These are phyloP conservation scores for Brachylomia viminalis DNA, from an alignment of 2,888 invertebrate species.

Conservation along the genomic window DNA sequence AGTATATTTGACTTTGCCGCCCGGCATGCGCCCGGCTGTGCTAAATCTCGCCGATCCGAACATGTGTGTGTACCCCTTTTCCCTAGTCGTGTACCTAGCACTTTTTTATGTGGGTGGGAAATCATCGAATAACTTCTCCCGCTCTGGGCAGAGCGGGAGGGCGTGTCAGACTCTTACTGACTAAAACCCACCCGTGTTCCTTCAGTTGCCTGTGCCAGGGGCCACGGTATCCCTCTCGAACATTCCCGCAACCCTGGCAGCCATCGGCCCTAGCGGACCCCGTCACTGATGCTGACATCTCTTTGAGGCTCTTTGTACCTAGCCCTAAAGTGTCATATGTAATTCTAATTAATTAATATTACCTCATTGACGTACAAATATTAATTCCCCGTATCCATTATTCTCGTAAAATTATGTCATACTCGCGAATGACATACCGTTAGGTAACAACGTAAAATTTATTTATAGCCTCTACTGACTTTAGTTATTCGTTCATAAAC, in stretches of 20 bases:
- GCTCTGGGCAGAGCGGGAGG: too few species aligned
- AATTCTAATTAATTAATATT: background rate
- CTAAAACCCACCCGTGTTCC: too few species aligned
- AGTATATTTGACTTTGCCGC: background rate
- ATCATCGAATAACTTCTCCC: too few species aligned
- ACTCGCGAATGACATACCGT: conserved; percentile 16
- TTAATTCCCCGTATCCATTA: conserved; percentile 43
- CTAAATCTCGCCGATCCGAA: background rate
- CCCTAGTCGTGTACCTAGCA: too few species aligned
- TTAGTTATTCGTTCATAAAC: background rate
- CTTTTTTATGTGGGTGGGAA: too few species aligned
- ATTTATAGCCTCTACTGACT: conserved; percentile 16
- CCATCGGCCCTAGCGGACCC: too few species aligned
- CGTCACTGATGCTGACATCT: too few species aligned
- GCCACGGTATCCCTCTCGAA: too few species aligned
- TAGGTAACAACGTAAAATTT: conserved; percentile 3
- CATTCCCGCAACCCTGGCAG: too few species aligned
- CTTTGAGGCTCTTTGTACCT: too few species aligned
- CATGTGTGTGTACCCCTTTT: background rate
- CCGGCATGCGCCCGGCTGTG: background rate
- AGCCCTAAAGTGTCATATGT: background rate
- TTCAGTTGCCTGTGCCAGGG: too few species aligned
- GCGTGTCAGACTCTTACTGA: too few species aligned
- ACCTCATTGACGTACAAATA: conserved; percentile 18
- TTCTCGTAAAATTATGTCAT: conserved; percentile 59